Base-by-base conservation (phyloP, 2,113 vertebrate species). In the Scomber japonicus region DNA sequence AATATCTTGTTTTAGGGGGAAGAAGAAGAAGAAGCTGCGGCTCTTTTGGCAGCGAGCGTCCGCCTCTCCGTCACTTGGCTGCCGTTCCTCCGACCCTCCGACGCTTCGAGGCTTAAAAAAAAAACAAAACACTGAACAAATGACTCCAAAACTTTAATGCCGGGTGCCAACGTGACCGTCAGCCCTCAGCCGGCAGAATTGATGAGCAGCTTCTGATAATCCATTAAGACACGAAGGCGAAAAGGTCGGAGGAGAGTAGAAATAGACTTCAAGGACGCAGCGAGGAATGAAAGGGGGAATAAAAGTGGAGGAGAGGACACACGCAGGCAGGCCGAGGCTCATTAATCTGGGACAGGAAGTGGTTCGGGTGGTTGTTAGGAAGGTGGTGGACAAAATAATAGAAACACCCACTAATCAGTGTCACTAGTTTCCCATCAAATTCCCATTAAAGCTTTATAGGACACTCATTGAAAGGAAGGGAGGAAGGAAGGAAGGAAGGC, bases 221-320 rank as follows among this genome's bases (percentile, higher is more conserved):
- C 77, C 91, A 91, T 94, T 88, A 92, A 76, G 92, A 92, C 89
- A 73, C 75, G 50, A 21, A 21, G 21, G 82, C 55, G 8, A 87
- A 87, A 92, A 93, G 85, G 91, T 89, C 75, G 27, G 31, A 0
- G 27, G 31, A 0, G 73, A 16, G 85, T 91, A 93, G 82, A 92
- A 94, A 94, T 91, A 94, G 86, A 64, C 82, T 75, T 90, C 87
- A 94, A 95, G 93, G 92, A 80, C 90, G 71, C 68, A 19, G 65
- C 27, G 56, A 16, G 31, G 50, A 68, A 56, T 69, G 27, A 24
- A 16, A 60, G 57, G 61, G 71, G 65, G 53, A 71, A 66, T 17
- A 6, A 74, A 46, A 61, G 15, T 61, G 78, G 81, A 31, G 82
- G 3, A 87, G 21, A 21, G 21, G 21, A 21, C 21, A 84, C 80